Conservation (phyloP, 2,113 vertebrate species). For the Mormoops blainvillei region DNA sequence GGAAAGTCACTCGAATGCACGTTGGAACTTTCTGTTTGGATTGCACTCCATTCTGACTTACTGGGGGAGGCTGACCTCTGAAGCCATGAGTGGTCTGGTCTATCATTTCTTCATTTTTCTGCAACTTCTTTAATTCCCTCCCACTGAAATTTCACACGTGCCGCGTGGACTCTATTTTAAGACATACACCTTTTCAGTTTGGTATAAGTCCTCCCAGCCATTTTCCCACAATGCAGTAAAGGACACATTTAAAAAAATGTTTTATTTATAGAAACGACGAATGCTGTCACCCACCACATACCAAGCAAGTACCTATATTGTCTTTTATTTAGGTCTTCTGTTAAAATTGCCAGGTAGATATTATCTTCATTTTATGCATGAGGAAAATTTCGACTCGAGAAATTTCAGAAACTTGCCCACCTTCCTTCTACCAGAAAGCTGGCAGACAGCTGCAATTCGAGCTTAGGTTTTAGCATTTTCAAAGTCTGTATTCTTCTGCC, state of each 20-base stretch:
- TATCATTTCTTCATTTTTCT: background rate
- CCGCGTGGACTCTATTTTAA: background rate
- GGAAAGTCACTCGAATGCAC: background rate
- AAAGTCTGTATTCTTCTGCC: background rate
- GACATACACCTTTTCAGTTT: background rate
- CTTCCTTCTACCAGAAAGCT: background rate
- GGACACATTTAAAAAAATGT: background rate
- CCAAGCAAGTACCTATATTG: background rate
- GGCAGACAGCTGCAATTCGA: background rate
- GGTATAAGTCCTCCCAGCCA: background rate
- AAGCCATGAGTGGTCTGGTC: background rate
- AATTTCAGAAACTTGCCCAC: background rate
- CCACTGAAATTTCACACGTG: background rate
- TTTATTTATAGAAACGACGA: background rate
- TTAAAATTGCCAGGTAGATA: background rate
- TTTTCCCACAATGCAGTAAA: background rate
- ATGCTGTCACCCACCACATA: no score
- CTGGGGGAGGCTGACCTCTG: background rate
- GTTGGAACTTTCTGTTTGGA: background rate
- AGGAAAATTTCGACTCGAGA: background rate
- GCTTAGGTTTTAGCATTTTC: background rate
- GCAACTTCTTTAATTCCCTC: background rate
- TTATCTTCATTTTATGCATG: background rate
- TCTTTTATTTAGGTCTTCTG: background rate
- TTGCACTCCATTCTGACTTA: background rate